Conservation (phyloP, 2,113 vertebrate species). For the Phocoena phocoena region DNA sequence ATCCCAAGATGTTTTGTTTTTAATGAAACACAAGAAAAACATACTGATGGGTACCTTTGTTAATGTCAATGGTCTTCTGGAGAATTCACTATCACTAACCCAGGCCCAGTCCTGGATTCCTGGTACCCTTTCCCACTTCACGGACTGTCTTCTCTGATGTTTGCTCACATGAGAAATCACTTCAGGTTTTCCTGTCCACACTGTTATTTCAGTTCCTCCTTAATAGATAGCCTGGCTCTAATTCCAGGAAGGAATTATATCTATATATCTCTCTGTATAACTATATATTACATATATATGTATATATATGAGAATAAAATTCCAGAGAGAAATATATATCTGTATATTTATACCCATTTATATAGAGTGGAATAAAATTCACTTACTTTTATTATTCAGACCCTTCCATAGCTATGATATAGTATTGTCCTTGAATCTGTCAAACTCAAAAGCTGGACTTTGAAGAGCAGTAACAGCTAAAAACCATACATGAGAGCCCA, state of each 20-base stretch:
- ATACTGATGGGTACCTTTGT: not conserved
- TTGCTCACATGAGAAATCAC: too few relatives aligned
- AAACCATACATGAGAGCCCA: too few relatives aligned
- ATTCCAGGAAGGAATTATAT: not conserved
- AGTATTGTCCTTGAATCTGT: not conserved
- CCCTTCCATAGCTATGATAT: not conserved
- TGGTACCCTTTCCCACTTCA: too few relatives aligned
- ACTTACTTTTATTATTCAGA: not conserved
- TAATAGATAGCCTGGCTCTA: not conserved
- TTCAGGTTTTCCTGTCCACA: not conserved
- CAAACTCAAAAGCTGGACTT: not conserved
- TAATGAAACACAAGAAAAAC: not conserved
- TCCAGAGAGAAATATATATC: not conserved
- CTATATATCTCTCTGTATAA: too few relatives aligned
- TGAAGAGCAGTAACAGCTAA: not conserved
- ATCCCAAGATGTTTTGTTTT: not conserved
- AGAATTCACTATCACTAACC: rapidly evolving
- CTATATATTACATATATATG: too few relatives aligned
- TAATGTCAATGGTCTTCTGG: not conserved
- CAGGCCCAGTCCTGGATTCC: not conserved
- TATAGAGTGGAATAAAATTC: not conserved
- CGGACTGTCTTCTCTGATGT: not conserved
- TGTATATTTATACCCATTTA: rapidly evolving
- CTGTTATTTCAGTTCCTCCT: not conserved
- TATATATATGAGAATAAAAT: not conserved